Evolutionary conservation across 1,140 invertebrate genomes (phyloP), one percentile per base, ranked within the genome.

Genomic region (Metaphire vulgaris): DNA sequence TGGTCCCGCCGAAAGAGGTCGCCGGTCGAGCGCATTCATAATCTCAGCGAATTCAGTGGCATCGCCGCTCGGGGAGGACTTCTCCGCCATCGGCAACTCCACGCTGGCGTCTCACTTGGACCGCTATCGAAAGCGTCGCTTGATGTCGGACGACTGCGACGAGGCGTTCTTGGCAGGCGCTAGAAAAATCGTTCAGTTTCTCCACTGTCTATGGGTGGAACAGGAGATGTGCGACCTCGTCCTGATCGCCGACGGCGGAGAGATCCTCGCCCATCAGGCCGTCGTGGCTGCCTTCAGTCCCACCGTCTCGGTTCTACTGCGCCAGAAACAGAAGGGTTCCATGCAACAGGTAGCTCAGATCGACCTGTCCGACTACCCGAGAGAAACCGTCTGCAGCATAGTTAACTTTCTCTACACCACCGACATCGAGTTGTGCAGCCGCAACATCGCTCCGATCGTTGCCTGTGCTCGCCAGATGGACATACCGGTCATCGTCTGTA

Each of bases 401-500:
- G 33, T 79, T 6, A 77, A 77, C 31, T 79, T 77, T 33, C 67
- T 79, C n/a, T 79, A 79, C 33, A 79, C 78, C 1, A 74, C 76
- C 31, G 74, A 79, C 67, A 74, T 79, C 30, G 73, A 77, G 56
- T 70, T 79, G 1, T 69, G 74, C 56, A 65, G 65, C 21, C 56
- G 72, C 1, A 79, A 77, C 71, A 71, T 79, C n/a, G 76, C 72
- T 21, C 56, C 67, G 16, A 56, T 79, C 26, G 16, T 77, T 12
- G 68, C 41, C 28, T 41, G 56, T 68, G 78, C 78, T 32, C 74
- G 71, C 66, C 75, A 79, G 30, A 64, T 79, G 1, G 78, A 72
- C 26, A 69, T 74, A 33, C 67, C 31, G 28, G 69, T 72, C 33
- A 33, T 56, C 28, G 74, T 76, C 1, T 28, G 64, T 12, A 72